Percentiles rank a stretch among this genome's conserved stretches.
phyloP scores from a whole-genome alignment of 2,888 invertebrate genomes.

The Smittia sp. region DNA sequence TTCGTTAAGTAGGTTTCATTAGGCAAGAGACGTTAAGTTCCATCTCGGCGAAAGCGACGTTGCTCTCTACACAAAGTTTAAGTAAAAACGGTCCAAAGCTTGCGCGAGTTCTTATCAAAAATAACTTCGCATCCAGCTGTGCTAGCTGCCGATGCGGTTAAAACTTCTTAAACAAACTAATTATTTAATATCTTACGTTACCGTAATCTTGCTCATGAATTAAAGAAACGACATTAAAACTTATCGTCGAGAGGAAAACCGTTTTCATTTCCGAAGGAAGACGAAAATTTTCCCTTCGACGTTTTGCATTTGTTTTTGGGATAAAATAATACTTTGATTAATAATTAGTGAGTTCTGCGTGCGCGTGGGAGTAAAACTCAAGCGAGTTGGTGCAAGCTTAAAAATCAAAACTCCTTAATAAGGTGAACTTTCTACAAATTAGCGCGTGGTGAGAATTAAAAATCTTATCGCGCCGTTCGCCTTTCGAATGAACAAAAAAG shows the following conservation, averaged over 20 bases:
- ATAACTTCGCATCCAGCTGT: background rate
- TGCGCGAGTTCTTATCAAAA: constrained; percentile 4
- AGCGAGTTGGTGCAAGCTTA: background rate
- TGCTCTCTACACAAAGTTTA: background rate
- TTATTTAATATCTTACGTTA: constrained; percentile 21
- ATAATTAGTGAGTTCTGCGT: constrained; percentile 15
- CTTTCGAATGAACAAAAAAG: background rate
- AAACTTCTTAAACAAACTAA: background rate
- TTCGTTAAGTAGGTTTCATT: constrained; percentile 18
- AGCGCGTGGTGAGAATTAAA: background rate
- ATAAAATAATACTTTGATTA: constrained; percentile 22
- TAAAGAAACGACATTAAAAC: constrained; percentile 3
- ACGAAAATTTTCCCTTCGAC: background rate
- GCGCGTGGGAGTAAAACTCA: constrained; percentile 13
- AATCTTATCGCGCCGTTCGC: background rate
- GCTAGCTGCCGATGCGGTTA: background rate
- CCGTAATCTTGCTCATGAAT: background rate
- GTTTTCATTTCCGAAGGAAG: background rate
- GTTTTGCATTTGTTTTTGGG: background rate
- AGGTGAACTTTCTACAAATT: background rate
- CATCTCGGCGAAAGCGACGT: background rate
- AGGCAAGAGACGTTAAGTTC: background rate
- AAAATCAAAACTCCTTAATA: background rate
- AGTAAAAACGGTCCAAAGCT: background rate
- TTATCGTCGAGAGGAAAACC: background rate